These are phyloP conservation scores for Dysidea cf. avara DNA, from an alignment of 37 sponge, comb jelly and placozoan species.

Conservation along the genomic window DNA sequence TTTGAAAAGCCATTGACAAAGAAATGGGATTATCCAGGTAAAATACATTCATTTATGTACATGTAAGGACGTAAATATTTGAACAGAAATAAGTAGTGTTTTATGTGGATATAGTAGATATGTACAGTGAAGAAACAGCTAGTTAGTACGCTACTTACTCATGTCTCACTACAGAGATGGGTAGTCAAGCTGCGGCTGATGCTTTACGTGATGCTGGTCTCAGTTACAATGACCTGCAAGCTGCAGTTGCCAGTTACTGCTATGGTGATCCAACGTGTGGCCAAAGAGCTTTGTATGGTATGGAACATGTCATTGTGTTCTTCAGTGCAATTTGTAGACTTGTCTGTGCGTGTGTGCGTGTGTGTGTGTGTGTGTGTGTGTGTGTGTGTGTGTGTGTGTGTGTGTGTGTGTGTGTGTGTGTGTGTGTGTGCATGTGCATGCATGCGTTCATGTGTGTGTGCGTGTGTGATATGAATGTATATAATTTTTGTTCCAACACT, in stretches of 20 bases:
- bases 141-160: not conserved
- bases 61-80: not conserved
- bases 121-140: not conserved
- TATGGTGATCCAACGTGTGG: conserved; percentile 80
- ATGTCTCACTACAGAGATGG: conserved; percentile 56
- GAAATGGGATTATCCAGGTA: conserved; percentile 76
- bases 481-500: not conserved
- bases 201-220: conserved; percentile 68
- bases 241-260: conserved; percentile 73
- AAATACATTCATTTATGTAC: not conserved
- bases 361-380: not conserved
- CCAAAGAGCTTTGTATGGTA: conserved; percentile 66
- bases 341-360: not conserved
- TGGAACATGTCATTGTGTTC: conserved; percentile 1
- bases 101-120: not conserved
- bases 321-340: not conserved
- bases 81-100: not conserved
- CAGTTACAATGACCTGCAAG: conserved; percentile 55
- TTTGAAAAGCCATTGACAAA: conserved; percentile 65
- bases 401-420: too few species aligned
- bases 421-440: not conserved
- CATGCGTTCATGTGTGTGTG: too few species aligned
- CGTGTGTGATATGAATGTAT: too few species aligned
- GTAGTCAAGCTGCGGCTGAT: conserved; percentile 40
- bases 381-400: too few species aligned